Percentiles rank a stretch among this genome's conserved stretches.
phyloP scores from a whole-genome alignment of 2,888 invertebrate species.

The Gandaritis pyraliata region DNA sequence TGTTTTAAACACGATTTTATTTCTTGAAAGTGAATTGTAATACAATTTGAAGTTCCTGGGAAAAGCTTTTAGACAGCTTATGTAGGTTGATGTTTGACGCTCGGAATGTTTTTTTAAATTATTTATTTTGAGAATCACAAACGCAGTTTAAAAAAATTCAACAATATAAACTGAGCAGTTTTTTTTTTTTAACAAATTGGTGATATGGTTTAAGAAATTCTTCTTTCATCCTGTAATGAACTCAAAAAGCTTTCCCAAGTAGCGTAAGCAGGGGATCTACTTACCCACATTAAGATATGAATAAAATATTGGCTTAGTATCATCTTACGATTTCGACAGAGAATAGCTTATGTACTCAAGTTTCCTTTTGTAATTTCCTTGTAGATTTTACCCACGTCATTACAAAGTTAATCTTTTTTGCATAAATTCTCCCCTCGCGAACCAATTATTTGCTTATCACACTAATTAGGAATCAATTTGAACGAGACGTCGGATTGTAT shows the following conservation, averaged over 20 bases:
- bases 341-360: conserved; percentile 12
- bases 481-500: conserved; percentile 69
- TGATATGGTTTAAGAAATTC: too few relatives aligned
- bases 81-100: too few relatives aligned
- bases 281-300: conserved; percentile 8
- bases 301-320: conserved; percentile 22
- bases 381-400: conserved; percentile 26
- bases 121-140: too few relatives aligned
- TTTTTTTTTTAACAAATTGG: too few relatives aligned
- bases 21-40: neutral
- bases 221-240: too few relatives aligned
- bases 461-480: conserved; percentile 73
- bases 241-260: neutral
- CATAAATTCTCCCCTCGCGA: conserved; percentile 36
- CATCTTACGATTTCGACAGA: conserved; percentile 16
- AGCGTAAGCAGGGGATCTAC: neutral
- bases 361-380: conserved; percentile 26
- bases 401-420: conserved; percentile 32
- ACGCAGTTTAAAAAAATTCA: too few relatives aligned
- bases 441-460: conserved; percentile 58
- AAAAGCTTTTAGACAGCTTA: neutral
- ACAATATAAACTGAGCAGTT: too few relatives aligned
- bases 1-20: neutral
- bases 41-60: neutral
- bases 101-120: too few relatives aligned